Conservation (phyloP, 2,888 invertebrate species). For the Osedax fenrisi region DNA sequence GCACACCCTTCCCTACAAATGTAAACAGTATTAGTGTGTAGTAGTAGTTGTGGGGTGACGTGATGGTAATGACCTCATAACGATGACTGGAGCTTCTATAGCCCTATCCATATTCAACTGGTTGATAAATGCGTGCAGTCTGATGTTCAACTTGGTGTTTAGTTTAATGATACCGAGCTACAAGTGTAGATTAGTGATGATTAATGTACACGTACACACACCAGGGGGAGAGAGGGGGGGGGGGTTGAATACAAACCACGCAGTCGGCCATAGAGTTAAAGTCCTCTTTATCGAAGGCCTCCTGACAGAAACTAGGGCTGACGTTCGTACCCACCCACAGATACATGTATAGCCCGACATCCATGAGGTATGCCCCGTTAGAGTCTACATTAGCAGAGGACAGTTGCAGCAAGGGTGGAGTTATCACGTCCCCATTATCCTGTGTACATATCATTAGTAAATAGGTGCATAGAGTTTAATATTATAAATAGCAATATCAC, state of each 20-base stretch:
- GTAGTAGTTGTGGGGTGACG: background rate
- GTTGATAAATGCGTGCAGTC: background rate
- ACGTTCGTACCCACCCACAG: slow-evolving; percentile 73
- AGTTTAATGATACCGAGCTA: background rate
- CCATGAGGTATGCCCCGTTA: slow-evolving; percentile 77
- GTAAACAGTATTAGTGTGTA: slow-evolving; percentile 20
- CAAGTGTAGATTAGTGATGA: background rate
- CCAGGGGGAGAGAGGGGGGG: too few species aligned
- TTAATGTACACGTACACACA: too few species aligned
- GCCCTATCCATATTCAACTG: background rate
- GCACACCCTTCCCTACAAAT: slow-evolving; percentile 82
- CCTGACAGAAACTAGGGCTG: slow-evolving; percentile 63
- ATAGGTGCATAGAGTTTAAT: too few species aligned
- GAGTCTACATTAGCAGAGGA: slow-evolving; percentile 64
- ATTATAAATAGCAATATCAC: too few species aligned
- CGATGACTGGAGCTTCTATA: background rate
- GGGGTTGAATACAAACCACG: too few species aligned
- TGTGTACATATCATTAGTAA: too few species aligned
- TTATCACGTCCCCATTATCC: slow-evolving; percentile 38
- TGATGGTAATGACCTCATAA: background rate
- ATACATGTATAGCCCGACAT: slow-evolving; percentile 69
- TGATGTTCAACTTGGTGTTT: background rate
- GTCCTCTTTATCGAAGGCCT: slow-evolving; percentile 60
- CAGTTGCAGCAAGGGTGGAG: slow-evolving; percentile 67
- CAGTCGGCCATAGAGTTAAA: slow-evolving; percentile 43